Evolutionary conservation across 2,113 vertebrate species (phyloP), one percentile per base, ranked within the genome.

Genomic region (Echinops telfairi): DNA sequence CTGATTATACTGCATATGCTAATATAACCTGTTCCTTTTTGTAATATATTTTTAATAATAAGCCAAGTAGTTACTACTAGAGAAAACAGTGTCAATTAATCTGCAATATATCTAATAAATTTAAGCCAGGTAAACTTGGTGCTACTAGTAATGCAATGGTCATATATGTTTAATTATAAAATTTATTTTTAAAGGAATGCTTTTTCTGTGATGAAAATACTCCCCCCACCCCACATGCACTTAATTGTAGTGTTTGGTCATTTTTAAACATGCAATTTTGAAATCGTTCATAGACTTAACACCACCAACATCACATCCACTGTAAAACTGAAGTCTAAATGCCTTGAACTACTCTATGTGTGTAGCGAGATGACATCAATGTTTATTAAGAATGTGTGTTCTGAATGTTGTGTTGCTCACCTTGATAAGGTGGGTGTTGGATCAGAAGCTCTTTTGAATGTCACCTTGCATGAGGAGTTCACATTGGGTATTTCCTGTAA

Each of bases 1-100:
- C 99, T 98, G 97, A 98, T 91, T 98, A 98, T 99, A 98, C 98
- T 99, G 97, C 12, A 98, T 99, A 98, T 99, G 98, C 98, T 98
- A 98, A 99, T 98, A 53, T 98, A 96, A 92, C 95, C 98, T 99
- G 47, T 53, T 53, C 10, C 40, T 53, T 53, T 53, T 53, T 53
- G 47, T 53, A 53, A 53, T 53, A 53, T 4, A 53, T 53, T 4
- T 11, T 53, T 53, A 53, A 99, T 97, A 98, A 98, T 98, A 99
- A 98, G 99, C 99, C 98, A 99, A 99, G 98, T 99, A 99, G 99
- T 96, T 19, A 5, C 33, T 89, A 99, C 7, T 66, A 68, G 76
- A 94, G 43, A 23, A 87, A 25, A 38, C 33, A 68, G 20, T 25
- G 36, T 68, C 20, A 84, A 25, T 89, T 90, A 92, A 85, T 85